These are phyloP conservation scores for Coelopa pilipes DNA, from an alignment of 2,888 invertebrate species.

Conservation along the genomic window DNA sequence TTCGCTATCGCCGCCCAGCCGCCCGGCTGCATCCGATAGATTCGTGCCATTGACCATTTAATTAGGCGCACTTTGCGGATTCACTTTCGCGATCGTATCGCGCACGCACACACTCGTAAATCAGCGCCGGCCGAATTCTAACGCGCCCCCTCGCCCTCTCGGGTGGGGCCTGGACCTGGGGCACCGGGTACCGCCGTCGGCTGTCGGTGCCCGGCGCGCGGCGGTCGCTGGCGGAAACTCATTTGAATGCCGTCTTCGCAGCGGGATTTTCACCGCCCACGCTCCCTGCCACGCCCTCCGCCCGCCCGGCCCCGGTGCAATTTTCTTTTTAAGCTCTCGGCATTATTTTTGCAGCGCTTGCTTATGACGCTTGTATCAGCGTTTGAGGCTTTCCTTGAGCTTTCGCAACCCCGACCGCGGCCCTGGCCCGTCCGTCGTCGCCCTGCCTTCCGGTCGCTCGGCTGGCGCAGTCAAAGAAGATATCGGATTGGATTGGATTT, in stretches of 20 bases:
- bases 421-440: neutral
- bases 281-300: neutral
- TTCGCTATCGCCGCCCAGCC: too few relatives aligned
- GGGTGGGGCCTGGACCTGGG: too few relatives aligned
- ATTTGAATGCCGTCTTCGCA: slow-evolving; percentile 10
- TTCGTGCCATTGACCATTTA: too few relatives aligned
- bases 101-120: too few relatives aligned
- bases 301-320: slow-evolving; percentile 22
- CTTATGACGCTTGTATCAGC: slow-evolving; percentile 29
- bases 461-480: slow-evolving; percentile 12
- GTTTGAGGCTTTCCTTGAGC: slow-evolving; percentile 24
- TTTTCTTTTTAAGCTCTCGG: slow-evolving; percentile 25
- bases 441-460: neutral
- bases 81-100: too few relatives aligned
- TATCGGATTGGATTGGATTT: slow-evolving; percentile 21
- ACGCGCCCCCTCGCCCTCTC: neutral
- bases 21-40: too few relatives aligned
- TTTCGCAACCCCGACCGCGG: neutral
- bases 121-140: neutral
- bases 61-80: too few relatives aligned
- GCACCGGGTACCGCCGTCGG: too few relatives aligned
- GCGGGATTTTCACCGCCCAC: neutral
- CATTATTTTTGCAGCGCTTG: slow-evolving; percentile 26
- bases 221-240: neutral
- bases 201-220: too few relatives aligned